Evolutionary conservation across 2,113 vertebrate species (phyloP).

Genomic region (Myiagra hebetior): DNA sequence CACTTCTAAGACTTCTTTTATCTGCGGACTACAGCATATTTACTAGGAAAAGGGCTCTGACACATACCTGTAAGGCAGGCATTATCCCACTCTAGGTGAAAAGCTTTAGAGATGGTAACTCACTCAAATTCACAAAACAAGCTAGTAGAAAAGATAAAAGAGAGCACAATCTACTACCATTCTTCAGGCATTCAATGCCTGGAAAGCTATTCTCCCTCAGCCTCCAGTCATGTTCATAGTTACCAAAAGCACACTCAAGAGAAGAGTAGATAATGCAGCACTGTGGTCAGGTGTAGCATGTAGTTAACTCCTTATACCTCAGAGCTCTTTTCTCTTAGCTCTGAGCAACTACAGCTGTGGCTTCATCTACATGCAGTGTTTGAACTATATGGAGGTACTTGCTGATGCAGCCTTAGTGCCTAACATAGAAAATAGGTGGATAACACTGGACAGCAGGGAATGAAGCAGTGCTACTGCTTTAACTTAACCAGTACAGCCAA

Average conservation of each 20-base stretch:
- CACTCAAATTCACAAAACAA: neutral
- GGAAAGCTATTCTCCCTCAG: neutral
- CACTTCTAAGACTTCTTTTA: slow-evolving; percentile 44
- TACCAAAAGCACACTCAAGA: neutral
- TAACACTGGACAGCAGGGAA: neutral
- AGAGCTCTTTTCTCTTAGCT: neutral
- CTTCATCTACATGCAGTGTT: neutral
- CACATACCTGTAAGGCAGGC: slow-evolving; percentile 4
- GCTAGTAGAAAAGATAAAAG: neutral
- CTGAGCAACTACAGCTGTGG: neutral
- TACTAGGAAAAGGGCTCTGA: neutral
- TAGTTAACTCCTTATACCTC: neutral
- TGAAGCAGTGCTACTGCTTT: neutral
- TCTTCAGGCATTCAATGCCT: neutral
- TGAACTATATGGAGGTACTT: neutral
- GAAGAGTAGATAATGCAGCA: neutral
- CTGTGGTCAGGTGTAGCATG: neutral
- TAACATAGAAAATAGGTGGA: neutral
- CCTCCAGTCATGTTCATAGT: neutral
- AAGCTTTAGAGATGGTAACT: neutral
- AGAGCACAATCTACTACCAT: neutral
- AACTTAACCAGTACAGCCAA: neutral
- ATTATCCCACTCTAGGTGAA: neutral
- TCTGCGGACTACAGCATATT: neutral
- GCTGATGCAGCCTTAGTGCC: neutral